Base-by-base conservation (phyloP, 1,140 invertebrate species). In the Zelostemma sp. region DNA sequence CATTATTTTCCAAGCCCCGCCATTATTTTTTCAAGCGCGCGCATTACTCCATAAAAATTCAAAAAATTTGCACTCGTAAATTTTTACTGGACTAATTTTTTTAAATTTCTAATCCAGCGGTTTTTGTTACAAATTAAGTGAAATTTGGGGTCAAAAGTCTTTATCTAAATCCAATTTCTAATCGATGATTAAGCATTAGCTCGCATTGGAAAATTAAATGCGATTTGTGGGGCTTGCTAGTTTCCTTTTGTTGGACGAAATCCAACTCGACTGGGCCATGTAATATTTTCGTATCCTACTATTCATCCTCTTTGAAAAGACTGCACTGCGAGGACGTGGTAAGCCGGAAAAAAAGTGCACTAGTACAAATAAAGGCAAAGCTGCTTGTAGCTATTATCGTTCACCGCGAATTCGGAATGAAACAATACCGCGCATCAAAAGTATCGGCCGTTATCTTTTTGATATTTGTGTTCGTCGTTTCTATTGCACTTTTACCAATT, bases 261-360 rank as follows among this genome's bases (percentile, higher is more conserved):
- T 67, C 75, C 75, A 77, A 75, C 61, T 75, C 62, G 55, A 12
- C 59, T 50, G 3, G 47, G 64, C 65, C 41, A 1, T 64, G 71
- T 68, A 73, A 77, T 69, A 70, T 75, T 71, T 60, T 64, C 67
- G 69, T 74, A 72, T 71, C 55, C 70, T 69, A 45, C 60, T 53
- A 70, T 66, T 72, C 67, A 72, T 58, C 21, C 50, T n/a, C 17
- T 41, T 49, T 64, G 54, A 69, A 68, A 62, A 68, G 63, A 11
- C 1, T 15, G 18, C n/a, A n/a, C 25, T 28, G 33, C 35, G 8
- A 11, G 2, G 19, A 41, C 50, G 50, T 47, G 35, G 51, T 54
- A 55, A 50, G 48, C 25, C 47, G 43, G 12, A 59, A 70, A 65
- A 69, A 62, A 70, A 64, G 57, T 65, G 57, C 62, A 65, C 45